Conservation (phyloP, 2,797 vertebrate species). For the Rhinophrynus dorsalis region DNA sequence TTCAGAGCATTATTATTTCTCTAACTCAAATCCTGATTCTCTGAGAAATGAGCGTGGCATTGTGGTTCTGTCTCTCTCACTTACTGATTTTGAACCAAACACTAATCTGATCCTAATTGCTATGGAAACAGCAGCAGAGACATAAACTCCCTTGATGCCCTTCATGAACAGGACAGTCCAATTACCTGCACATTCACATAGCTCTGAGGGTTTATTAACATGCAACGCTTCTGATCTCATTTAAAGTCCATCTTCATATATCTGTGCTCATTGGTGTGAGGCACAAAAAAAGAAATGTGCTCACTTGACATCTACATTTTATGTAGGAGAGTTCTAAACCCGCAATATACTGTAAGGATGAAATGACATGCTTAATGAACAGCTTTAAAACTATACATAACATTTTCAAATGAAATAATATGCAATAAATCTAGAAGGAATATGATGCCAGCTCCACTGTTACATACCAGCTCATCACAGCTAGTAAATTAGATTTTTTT, state of each 20-base stretch:
- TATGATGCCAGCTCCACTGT: too few relatives aligned
- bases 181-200: slow-evolving; percentile 54
- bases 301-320: slow-evolving; percentile 25
- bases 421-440: not conserved
- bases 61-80: slow-evolving; percentile 47
- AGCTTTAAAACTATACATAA: not conserved
- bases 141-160: slow-evolving; percentile 70
- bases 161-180: slow-evolving; percentile 64
- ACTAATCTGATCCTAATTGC: slow-evolving; percentile 74
- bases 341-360: not conserved
- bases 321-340: slow-evolving; percentile 18
- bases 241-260: slow-evolving; percentile 49
- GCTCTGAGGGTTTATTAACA: slow-evolving; percentile 50
- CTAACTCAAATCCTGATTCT: slow-evolving; percentile 25
- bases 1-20: slow-evolving; percentile 32
- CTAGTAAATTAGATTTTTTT: too few relatives aligned
- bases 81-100: slow-evolving; percentile 59
- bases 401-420: not conserved
- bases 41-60: slow-evolving; percentile 50
- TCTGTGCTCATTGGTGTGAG: slow-evolving; percentile 35
- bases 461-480: too few relatives aligned
- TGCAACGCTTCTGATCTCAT: slow-evolving; percentile 40
- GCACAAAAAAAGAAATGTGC: slow-evolving; percentile 21
- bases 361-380: slow-evolving; percentile 10
- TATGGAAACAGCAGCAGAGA: slow-evolving; percentile 86